Base-by-base conservation (phyloP, 2,113 vertebrate genomes). In the Hippocampus zosterae region DNA sequence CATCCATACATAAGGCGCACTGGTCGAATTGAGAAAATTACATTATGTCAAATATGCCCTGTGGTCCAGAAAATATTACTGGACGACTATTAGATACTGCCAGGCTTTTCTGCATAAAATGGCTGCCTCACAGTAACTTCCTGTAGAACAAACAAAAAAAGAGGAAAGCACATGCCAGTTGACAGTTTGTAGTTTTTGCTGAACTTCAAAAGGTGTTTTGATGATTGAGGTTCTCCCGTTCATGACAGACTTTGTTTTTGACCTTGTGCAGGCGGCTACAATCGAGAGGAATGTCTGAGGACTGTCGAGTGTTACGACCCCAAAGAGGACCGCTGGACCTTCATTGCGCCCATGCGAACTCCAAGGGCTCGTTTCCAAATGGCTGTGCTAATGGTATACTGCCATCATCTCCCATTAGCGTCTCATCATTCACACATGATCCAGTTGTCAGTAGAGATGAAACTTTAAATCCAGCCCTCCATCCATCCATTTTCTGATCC, bases 281-380 rank as follows among this genome's bases (percentile, higher is more conserved):
- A 99, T 88, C 89, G 97, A 85, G 96, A 99, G 77, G 97, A 98
- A 82, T 99, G 97, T 81, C 84, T 99, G 82, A 93, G 97, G 83
- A 99, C 97, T 3, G 97, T 99, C 76, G 97, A 99, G 77, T 96
- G 96, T 85, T 99, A 98, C 0, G 92, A 98, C 84, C 95, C 95
- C 0, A 91, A 87, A 2, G 94, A 91, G 37, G 94, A 97, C 87
- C 76, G 88, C 11, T 99, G 97, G 97, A 95, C 93, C 10, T 99
- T 99, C 86, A 89, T 98, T 0, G 94, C 97, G 1, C 96, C 97
- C 0, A 99, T 99, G 97, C 93, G 95, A 81, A 98, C 96, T 18
- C 96, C 97, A 0, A 91, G 97, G 86, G 97, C 97, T 67, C 94
- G 97, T 52, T 99, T 99, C 88, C 97, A 99, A 86, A 99, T 99